Evolutionary conservation across 2,113 vertebrate genomes (phyloP).

Genomic region (Balaeniceps rex): DNA sequence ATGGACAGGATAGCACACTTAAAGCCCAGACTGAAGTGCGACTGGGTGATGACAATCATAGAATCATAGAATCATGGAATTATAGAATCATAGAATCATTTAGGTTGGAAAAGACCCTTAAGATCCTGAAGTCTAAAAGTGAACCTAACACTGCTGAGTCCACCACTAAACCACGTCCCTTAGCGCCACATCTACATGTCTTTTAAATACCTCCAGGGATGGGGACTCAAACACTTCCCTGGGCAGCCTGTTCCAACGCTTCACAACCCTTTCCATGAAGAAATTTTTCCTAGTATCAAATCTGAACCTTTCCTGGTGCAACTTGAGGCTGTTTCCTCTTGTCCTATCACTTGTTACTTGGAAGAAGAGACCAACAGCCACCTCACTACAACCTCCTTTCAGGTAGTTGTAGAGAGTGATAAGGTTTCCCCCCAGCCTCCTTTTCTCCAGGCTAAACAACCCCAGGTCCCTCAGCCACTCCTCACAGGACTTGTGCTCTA

Average conservation of each 20-base stretch:
- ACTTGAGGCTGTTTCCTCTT: background rate
- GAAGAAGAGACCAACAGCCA: background rate
- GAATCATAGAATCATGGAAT: background rate
- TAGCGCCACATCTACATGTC: rapidly evolving
- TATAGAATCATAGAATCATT: background rate
- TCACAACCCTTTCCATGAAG: background rate
- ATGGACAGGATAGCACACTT: background rate
- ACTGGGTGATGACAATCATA: background rate
- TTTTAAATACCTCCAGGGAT: background rate
- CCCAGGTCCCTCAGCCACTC: no score
- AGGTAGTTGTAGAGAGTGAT: background rate
- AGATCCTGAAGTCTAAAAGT: background rate
- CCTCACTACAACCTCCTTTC: background rate
- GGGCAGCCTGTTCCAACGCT: background rate
- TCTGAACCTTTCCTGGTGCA: background rate
- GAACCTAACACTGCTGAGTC: background rate
- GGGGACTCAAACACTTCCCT: background rate
- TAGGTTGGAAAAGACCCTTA: background rate
- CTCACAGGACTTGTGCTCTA: background rate
- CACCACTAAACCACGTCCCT: background rate
- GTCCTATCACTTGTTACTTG: background rate
- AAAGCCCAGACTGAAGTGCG: background rate
- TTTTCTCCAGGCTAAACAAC: background rate
- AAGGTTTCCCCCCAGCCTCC: background rate
- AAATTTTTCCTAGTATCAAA: background rate